Percentiles rank a stretch among this genome's conserved stretches.
phyloP scores from a whole-genome alignment of 1,140 invertebrate genomes.

The Drosophila nannoptera region DNA sequence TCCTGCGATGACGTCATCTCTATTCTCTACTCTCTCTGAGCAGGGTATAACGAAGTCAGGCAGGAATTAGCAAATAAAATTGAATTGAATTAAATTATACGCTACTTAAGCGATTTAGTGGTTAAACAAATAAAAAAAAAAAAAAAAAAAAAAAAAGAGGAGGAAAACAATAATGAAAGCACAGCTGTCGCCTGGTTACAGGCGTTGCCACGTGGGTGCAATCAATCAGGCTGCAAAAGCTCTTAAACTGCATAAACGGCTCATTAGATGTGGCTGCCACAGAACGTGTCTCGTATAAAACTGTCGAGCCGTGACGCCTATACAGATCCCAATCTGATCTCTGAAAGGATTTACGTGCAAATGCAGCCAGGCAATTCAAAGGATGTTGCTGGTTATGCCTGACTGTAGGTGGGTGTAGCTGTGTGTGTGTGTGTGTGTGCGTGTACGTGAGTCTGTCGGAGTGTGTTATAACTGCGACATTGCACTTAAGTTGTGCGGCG shows the following conservation, averaged over 20 bases:
- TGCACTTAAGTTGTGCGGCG: slow-evolving; percentile 23
- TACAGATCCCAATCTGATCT: slow-evolving; percentile 5
- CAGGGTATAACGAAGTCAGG: background rate
- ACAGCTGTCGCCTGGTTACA: slow-evolving; percentile 13
- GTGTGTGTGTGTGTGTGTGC: background rate
- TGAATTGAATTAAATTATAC: slow-evolving; percentile 12
- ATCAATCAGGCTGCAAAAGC: slow-evolving; percentile 38
- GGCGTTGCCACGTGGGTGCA: slow-evolving; percentile 33
- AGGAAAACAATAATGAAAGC: background rate
- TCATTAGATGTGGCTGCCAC: slow-evolving; percentile 38
- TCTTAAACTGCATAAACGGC: slow-evolving; percentile 38
- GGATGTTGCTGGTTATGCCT: too few species aligned
- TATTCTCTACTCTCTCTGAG: too few species aligned
- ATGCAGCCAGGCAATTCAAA: slow-evolving; percentile 32
- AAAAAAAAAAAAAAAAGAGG: background rate
- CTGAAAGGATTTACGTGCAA: slow-evolving; percentile 27
- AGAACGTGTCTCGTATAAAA: background rate
- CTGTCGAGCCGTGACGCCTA: background rate
- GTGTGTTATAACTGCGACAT: slow-evolving; percentile 18
- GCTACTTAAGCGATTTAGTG: slow-evolving; percentile 35
- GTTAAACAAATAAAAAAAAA: background rate
- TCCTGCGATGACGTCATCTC: too few species aligned
- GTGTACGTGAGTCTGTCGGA: slow-evolving; percentile 6
- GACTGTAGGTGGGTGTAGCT: background rate
- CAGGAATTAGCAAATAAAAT: background rate